Evolutionary conservation across 2,888 invertebrate species (phyloP), one percentile per base, ranked within the genome.

Genomic region (Ischnus inquisitorius): DNA sequence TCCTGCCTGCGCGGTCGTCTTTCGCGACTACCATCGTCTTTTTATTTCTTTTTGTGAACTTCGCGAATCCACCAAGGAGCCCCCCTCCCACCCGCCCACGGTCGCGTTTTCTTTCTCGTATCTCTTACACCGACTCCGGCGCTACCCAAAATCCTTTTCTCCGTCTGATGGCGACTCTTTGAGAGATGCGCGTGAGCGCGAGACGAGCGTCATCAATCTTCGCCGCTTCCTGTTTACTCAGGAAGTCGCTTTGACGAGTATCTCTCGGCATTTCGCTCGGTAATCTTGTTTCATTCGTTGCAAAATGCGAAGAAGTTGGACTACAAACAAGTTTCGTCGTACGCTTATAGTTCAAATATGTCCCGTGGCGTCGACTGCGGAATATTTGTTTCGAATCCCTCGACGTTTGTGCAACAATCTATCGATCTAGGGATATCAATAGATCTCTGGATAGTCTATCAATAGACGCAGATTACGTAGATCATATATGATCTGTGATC

Each of bases 121-220:
- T 76, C 57, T 46, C 65, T 51, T 67, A 19, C 65, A 80, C 57
- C 62, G 65, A 14, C 65, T 72, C 57, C 62, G 65, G 75, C 65
- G 41, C 62, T 78, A 72, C 16, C 77, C 12, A 60, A 60, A 60
- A 72, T 25, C 67, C 64, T 65, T 77, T 76, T 54, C 65, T 43
- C 46, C 54, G 67, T 74, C 72, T 54, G 51, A 16, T 16, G 34
- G 16, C 39, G 72, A 14, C 67, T 78, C 83, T 77, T 81, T 84
- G 77, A 78, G 54, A 62, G 76, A 60, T 5, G 67, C 69, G 79
- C 76, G 79, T 71, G 68, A 83, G 68, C 72, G 76, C 80, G 76
- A 79, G 76, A 80, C 75, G 39, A 74, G 62, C 77, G 62, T 77
- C 83, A 84, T 84, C 81, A 84, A 84, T 84, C 83, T 77, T 65